These are phyloP conservation scores for Pseudopipra pipra DNA, from an alignment of 2,113 vertebrate genomes.

Conservation along the genomic window DNA sequence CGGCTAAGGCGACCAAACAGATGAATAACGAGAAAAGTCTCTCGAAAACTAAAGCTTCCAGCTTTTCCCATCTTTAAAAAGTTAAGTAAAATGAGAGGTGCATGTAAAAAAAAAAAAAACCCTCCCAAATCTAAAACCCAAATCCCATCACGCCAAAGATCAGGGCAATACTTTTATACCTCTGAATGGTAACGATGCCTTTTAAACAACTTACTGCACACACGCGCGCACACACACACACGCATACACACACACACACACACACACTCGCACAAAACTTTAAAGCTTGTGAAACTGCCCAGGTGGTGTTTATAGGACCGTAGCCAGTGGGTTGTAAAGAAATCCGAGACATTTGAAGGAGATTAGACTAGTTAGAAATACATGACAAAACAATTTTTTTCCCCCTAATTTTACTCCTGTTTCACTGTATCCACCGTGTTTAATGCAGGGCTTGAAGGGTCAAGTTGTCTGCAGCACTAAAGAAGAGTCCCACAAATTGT, in stretches of 20 bases:
- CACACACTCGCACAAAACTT: constrained; percentile 69
- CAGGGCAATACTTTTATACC: constrained; percentile 73
- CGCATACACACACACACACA: background rate
- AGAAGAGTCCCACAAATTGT: constrained; percentile 68
- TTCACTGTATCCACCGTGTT: constrained; percentile 29
- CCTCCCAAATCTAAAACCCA: background rate
- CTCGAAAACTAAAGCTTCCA: constrained; percentile 75
- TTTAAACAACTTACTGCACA: constrained; percentile 71
- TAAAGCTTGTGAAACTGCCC: constrained; percentile 74
- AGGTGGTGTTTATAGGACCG: constrained; percentile 75
- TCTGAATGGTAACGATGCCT: constrained; percentile 66
- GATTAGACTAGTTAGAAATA: constrained; percentile 37
- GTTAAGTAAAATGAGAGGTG: constrained; percentile 76
- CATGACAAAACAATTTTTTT: background rate
- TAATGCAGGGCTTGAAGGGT: constrained; percentile 63
- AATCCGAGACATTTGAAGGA: constrained; percentile 62
- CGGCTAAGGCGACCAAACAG: constrained; percentile 85
- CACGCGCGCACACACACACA: background rate
- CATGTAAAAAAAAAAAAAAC: constrained; percentile 41
- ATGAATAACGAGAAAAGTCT: constrained; percentile 82
- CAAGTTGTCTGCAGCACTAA: constrained; percentile 49
- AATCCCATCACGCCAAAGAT: constrained; percentile 62
- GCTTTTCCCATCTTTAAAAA: constrained; percentile 78
- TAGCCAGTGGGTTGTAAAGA: constrained; percentile 65
- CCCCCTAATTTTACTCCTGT: background rate